Evolutionary conservation across 2,113 vertebrate species (phyloP).

Genomic region (Pseudopodoces humilis): DNA sequence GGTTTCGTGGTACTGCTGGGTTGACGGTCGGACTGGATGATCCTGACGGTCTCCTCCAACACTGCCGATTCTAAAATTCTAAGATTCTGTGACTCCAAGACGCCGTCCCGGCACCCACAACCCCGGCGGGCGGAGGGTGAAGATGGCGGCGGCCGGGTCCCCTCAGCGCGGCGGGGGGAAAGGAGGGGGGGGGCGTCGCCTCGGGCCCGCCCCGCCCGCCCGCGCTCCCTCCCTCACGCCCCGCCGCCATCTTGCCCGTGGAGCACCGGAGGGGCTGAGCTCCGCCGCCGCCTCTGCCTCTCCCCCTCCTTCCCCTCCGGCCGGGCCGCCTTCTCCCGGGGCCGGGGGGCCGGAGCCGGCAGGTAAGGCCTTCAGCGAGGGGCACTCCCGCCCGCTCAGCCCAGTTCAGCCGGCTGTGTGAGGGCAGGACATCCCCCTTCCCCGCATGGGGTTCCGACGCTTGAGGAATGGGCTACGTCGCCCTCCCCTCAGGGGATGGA

Average conservation of each 20-base stretch:
- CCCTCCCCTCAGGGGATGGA: background rate
- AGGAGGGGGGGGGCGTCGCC: background rate
- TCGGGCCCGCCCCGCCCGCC: background rate
- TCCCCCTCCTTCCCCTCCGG: slow-evolving; percentile 26
- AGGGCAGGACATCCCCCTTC: background rate
- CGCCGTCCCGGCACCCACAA: accelerated
- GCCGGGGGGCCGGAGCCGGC: slow-evolving; percentile 18
- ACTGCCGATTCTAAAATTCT: accelerated
- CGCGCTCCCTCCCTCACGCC: background rate
- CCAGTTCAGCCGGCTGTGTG: background rate
- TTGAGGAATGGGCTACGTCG: background rate
- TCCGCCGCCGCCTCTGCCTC: slow-evolving; percentile 25
- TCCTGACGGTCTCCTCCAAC: no score
- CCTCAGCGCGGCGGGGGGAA: background rate
- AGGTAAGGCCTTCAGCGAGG: slow-evolving; percentile 41
- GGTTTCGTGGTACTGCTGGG: background rate
- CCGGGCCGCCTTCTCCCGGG: background rate
- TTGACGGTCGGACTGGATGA: background rate
- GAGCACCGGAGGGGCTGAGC: slow-evolving; percentile 36
- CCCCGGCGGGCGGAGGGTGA: accelerated
- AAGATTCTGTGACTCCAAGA: accelerated
- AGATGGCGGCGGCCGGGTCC: background rate
- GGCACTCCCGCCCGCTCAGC: background rate
- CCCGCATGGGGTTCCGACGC: background rate
- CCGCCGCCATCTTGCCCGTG: slow-evolving; percentile 72